These are phyloP conservation scores for Maconellicoccus hirsutus DNA, from an alignment of 1,140 invertebrate genomes.

Conservation along the genomic window DNA sequence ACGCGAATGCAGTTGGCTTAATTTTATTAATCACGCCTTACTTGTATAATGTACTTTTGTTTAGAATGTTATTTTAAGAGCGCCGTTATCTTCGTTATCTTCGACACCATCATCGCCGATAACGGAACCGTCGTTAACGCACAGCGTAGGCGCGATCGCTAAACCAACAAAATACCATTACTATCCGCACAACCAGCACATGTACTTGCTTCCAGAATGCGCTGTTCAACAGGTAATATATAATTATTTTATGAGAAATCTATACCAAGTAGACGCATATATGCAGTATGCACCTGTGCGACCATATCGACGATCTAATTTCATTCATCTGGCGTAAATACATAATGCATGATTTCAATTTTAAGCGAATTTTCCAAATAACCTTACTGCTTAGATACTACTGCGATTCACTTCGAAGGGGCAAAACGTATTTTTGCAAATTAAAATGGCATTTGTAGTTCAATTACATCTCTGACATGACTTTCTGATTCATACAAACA, in stretches of 20 bases:
- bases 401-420: too few relatives aligned
- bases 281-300: too few relatives aligned
- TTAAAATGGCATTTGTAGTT: too few relatives aligned
- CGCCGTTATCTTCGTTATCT: conserved; percentile 3
- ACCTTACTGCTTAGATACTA: too few relatives aligned
- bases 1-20: background rate
- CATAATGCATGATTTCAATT: too few relatives aligned
- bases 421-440: too few relatives aligned
- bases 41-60: background rate
- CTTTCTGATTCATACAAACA: too few relatives aligned
- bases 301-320: too few relatives aligned
- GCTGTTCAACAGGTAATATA: conserved; percentile 68
- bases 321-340: too few relatives aligned
- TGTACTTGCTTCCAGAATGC: conserved; percentile 80
- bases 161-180: conserved; percentile 87
- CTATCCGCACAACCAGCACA: conserved; percentile 86
- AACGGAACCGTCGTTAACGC: conserved; percentile 16
- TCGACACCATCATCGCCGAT: conserved; percentile 14
- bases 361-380: too few relatives aligned
- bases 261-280: too few relatives aligned
- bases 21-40: background rate
- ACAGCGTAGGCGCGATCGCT: conserved; percentile 11
- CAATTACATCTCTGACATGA: too few relatives aligned
- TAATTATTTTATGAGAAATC: background rate
- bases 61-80: conserved; percentile 16